These are phyloP conservation scores for Numida meleagris DNA, from an alignment of 2,113 vertebrate genomes.

Conservation along the genomic window DNA sequence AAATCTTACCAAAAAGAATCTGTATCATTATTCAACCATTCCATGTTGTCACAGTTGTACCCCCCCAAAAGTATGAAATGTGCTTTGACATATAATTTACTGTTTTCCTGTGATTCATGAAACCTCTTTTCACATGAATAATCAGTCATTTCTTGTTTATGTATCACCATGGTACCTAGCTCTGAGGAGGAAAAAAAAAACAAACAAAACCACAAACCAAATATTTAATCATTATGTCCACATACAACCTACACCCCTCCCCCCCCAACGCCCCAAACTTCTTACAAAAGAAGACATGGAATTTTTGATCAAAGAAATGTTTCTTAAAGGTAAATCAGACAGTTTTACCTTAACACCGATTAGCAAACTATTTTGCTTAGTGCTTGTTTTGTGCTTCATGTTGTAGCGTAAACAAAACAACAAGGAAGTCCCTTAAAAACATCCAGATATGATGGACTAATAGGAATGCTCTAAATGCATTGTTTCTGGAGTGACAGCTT, in stretches of 20 bases:
- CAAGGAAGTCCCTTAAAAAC: constrained; percentile 3
- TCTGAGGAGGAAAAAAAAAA: constrained; percentile 1
- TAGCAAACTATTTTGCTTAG: neutral
- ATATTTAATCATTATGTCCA: constrained; percentile 53
- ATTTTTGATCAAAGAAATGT: constrained; percentile 29
- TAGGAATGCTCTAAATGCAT: neutral
- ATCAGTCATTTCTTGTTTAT: constrained; percentile 63
- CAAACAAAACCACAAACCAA: constrained; percentile 6
- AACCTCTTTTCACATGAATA: constrained; percentile 39
- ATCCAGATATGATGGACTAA: neutral
- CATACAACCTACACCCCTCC: neutral
- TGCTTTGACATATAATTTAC: constrained; percentile 37
- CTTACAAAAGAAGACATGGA: neutral
- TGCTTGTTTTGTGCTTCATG: constrained; percentile 40
- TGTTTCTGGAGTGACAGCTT: constrained; percentile 1
- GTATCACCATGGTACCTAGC: constrained; percentile 43
- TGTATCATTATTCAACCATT: neutral
- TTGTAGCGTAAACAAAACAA: constrained; percentile 32
- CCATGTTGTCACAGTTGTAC: neutral
- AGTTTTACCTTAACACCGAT: constrained; percentile 3
- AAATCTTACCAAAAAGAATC: neutral
- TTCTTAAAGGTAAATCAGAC: neutral
- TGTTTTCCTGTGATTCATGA: constrained; percentile 37
- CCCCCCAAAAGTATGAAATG: neutral
- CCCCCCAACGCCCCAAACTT: no score